Evolutionary conservation across 2,888 invertebrate species (phyloP), one percentile per base, ranked within the genome.

Genomic region (Cyaniris semiargus): DNA sequence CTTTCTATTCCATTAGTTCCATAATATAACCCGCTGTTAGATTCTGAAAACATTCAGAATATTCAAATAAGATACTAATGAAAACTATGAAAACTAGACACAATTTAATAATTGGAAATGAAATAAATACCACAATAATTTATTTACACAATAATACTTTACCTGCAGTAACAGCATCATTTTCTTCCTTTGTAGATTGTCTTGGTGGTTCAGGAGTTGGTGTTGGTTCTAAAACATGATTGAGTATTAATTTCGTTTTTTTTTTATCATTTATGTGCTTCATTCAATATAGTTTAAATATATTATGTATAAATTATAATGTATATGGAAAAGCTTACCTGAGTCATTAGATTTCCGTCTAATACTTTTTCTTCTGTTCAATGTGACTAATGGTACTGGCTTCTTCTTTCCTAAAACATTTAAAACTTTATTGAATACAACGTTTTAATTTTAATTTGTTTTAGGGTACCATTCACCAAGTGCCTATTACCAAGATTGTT

Each of bases 1-100:
- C 74, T 44, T 53, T 74, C 74, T 74, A 74, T 74, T 48, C 74
- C 74, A 27, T 74, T 74, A 18, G 53, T 74, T 18, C 74, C 74
- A 53, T 74, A 74, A 48, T 74, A 74, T 74, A 74, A 18, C 21
- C 74, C 74, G 3, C 27, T 53, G 23, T 74, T 48, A 27, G 74
- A 48, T 4, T 74, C 74, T 74, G 27, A 74, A 74, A 53, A 66
- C 15, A 15, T 15, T 23, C 8, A 66, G 15, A 18, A 15, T 27
- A 66, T 27, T 5, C 15, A 27, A 31, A 66, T 15, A 66, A 66
- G 21, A 60, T 48, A 48, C 15, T 15, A 15, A 48, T 53, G 10
- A 34, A 34, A 34, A 18, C 53, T 53, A 18, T 53, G 53, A 53
- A 18, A 5, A 18, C 5, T 53, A 18, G 0, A 48, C 15, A 48